These are phyloP conservation scores for Triplophysa dalaica DNA, from an alignment of 2,113 vertebrate species.

Conservation along the genomic window DNA sequence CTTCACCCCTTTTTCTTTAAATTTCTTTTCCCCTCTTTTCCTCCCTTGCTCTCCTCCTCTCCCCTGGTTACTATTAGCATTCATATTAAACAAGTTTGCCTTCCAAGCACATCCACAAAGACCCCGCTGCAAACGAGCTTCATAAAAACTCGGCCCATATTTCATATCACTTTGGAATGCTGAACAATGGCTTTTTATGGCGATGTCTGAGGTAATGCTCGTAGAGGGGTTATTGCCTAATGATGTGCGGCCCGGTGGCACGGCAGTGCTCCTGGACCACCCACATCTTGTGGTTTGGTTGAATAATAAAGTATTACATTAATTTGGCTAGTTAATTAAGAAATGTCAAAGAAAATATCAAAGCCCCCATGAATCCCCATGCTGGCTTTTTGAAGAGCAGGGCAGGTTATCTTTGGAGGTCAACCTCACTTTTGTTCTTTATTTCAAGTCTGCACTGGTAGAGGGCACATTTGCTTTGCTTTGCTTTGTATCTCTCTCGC, in stretches of 20 bases:
- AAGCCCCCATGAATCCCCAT: slow-evolving; percentile 25
- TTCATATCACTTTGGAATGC: slow-evolving; percentile 39
- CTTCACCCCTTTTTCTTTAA: neutral
- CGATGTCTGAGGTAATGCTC: slow-evolving; percentile 51
- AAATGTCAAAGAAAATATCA: slow-evolving; percentile 49
- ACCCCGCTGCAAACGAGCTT: slow-evolving; percentile 33
- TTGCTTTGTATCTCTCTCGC: slow-evolving; percentile 33
- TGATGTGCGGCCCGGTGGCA: slow-evolving; percentile 34
- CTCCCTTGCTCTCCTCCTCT: neutral
- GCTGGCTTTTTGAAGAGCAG: slow-evolving; percentile 36
- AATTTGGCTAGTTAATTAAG: slow-evolving; percentile 54
- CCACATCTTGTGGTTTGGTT: slow-evolving; percentile 52
- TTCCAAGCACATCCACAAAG: slow-evolving; percentile 46
- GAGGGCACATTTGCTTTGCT: slow-evolving; percentile 37
- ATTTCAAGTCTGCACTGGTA: neutral
- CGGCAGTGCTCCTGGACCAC: slow-evolving; percentile 47
- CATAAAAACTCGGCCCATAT: slow-evolving; percentile 42
- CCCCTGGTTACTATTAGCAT: slow-evolving; percentile 25
- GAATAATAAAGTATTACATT: slow-evolving; percentile 56
- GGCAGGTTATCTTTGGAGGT: slow-evolving; percentile 47
- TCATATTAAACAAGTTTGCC: slow-evolving; percentile 41
- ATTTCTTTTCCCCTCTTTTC: neutral
- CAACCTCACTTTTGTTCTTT: neutral
- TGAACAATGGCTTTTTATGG: slow-evolving; percentile 37
- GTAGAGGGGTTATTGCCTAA: slow-evolving; percentile 38